Evolutionary conservation across 2,797 vertebrate genomes (phyloP).

Genomic region (Numenius phaeopus): DNA sequence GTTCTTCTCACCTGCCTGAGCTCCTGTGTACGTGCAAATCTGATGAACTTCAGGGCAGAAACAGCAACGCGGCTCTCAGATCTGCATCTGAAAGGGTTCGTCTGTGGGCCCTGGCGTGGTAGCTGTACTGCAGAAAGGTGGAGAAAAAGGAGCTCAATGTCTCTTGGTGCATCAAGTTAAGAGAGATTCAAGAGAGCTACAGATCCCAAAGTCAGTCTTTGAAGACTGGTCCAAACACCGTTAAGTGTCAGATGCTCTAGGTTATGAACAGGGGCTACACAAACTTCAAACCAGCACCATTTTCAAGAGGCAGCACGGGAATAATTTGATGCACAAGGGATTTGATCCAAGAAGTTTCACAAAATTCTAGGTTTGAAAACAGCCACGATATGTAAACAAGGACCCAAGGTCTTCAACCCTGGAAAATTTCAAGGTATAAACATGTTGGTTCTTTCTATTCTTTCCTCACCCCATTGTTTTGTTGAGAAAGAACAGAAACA

Average conservation of each 20-base stretch:
- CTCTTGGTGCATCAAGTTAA: background rate
- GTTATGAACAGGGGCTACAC: background rate
- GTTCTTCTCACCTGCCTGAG: background rate
- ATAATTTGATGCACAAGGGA: background rate
- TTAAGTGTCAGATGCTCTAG: background rate
- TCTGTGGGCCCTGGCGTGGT: background rate
- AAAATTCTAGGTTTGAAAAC: background rate
- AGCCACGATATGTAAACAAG: background rate
- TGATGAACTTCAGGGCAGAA: background rate
- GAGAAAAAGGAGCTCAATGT: background rate
- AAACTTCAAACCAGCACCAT: background rate
- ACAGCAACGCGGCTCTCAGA: background rate
- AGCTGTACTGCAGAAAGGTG: background rate
- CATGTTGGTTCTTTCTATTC: background rate
- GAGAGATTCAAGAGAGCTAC: background rate
- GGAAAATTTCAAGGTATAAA: background rate
- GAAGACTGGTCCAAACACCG: background rate
- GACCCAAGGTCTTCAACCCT: background rate
- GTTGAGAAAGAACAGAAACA: background rate
- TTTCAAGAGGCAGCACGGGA: background rate
- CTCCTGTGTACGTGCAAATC: background rate
- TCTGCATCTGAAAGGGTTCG: background rate
- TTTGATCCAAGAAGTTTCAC: background rate
- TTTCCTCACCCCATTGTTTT: background rate
- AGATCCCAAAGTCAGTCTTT: background rate